Percentiles rank a stretch among this genome's conserved stretches.
Evolutionary conservation across 2,113 vertebrate genomes (phyloP).

Genomic region (Phasianus colchicus): DNA sequence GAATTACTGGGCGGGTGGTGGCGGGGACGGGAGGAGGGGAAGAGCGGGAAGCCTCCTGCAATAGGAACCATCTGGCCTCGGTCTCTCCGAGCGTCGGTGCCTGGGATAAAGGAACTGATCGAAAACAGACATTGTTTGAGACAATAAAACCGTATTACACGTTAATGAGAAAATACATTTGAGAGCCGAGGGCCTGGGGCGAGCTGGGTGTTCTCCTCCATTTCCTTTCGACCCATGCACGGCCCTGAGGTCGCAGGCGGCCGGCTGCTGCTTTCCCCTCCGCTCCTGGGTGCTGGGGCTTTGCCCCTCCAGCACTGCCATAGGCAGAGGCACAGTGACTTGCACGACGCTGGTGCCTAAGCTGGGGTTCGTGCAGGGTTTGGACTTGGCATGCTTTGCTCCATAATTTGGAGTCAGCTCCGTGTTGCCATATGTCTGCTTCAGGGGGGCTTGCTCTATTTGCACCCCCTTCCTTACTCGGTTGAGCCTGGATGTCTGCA

Average conservation of each 20-base stretch:
- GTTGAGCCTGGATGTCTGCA: not conserved
- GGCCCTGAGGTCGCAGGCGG: not conserved
- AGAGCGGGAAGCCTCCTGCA: constrained; percentile 73
- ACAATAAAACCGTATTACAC: constrained; percentile 76
- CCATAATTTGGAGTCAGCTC: not conserved
- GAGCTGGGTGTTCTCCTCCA: constrained; percentile 53
- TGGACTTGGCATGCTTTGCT: not conserved
- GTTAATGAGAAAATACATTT: constrained; percentile 78
- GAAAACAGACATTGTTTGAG: constrained; percentile 78
- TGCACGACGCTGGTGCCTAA: not conserved
- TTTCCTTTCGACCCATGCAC: not conserved
- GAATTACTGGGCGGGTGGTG: constrained; percentile 60
- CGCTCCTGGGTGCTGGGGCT: not conserved
- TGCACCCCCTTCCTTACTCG: not conserved
- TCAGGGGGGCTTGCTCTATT: fast-evolving
- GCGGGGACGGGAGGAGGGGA: not conserved
- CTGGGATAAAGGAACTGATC: constrained; percentile 76
- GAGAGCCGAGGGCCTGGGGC: constrained; percentile 59
- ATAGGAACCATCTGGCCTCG: constrained; percentile 80
- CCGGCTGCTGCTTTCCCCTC: not conserved
- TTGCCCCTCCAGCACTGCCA: not conserved
- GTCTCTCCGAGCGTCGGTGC: constrained; percentile 46
- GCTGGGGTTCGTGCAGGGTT: fast-evolving
- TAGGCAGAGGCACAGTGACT: not conserved
- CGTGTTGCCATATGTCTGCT: fast-evolving